Evolutionary conservation across 2,797 vertebrate species (phyloP), one percentile per base, ranked within the genome.

Genomic region (Callimico goeldii): DNA sequence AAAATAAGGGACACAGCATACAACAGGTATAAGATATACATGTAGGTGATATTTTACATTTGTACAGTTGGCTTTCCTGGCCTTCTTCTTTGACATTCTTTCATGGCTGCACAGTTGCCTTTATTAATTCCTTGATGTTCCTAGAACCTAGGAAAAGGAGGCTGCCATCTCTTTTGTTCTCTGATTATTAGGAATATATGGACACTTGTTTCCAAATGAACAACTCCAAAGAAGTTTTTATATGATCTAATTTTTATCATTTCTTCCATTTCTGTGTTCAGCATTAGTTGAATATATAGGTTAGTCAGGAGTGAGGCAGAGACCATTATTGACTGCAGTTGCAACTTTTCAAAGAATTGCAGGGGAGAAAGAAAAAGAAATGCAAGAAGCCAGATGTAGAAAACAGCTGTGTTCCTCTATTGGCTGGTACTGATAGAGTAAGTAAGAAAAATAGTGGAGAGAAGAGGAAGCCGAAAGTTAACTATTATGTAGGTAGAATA

Each of bases 171-270:
- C 75, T 39, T 13, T 86, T 88, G 30, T 7, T 79, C 22, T 86
- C 39, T 85, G 24, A n/a, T 58, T 83, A 46, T 4, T 86, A 39
- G 39, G 28, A 80, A 84, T 73, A 28, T 64, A 5, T 6, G 84
- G n/a, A 24, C 70, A 9, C 52, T 83, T 88, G 19, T 83, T 93
- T 22, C 30, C 33, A 87, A 2, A 39, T 79, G n/a, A 84, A 46
- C 61, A 91, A 26, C 43, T 94, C 24, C 46, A 43, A 76, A 39
- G 30, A 46, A 84, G 11, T 33, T 77, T 96, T 90, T 91, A 2
- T 91, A 13, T 95, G 57, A 84, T 83, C 9, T 30, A 77, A 41
- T 92, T 96, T 96, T 96, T 73, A 72, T 43, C n/a, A 13, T 48
- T 80, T 94, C 13, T 73, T 72, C 43, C 48, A 67, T 43, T 86